Evolutionary conservation across 2,113 vertebrate species (phyloP), one percentile per base, ranked within the genome.

Genomic region (Neolamprologus falcicula): DNA sequence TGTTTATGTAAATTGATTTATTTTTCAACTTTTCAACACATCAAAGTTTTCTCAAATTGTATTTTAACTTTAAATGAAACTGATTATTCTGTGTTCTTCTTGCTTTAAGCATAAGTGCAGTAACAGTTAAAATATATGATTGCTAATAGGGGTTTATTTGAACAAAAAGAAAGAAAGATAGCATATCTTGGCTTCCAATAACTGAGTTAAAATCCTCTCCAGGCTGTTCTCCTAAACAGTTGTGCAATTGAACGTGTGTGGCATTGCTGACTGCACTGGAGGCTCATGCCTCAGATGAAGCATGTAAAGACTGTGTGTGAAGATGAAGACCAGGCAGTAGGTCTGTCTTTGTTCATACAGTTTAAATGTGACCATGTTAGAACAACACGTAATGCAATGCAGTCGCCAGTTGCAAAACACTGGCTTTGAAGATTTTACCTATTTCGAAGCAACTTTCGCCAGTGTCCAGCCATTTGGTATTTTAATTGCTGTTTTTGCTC

Each of bases 321-420:
- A 86, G 88, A 89, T 82, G 83, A 87, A 79, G 84, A 88, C 68
- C 59, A 90, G 90, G 85, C 80, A 45, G 35, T 17, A 61, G 54
- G 24, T 42, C 55, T 57, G 73, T 21, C 40, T 83, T 90, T 28
- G 45, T 82, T 76, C 82, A 79, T 79, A 26, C 37, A 54, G 63
- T 89, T 91, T 63, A 90, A 82, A 80, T 87, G 63, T 71, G 53
- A 73, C 59, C 57, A 81, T 83, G 87, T 71, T 16, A 83, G 53
- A 90, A 63, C 31, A 86, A 85, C 68, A 88, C 13, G 21, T n/a
- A 52, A 86, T 88, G 82, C 21, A 71, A n/a, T 45, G 42, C 68
- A 68, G 50, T 78, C 16, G 47, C 17, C 21, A 28, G 53, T 83
- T 54, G 47, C 66, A 50, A 86, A 83, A 87, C 57, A 45, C 52